Conservation (phyloP, 2,113 vertebrate species). For the Heliornis fulica region DNA sequence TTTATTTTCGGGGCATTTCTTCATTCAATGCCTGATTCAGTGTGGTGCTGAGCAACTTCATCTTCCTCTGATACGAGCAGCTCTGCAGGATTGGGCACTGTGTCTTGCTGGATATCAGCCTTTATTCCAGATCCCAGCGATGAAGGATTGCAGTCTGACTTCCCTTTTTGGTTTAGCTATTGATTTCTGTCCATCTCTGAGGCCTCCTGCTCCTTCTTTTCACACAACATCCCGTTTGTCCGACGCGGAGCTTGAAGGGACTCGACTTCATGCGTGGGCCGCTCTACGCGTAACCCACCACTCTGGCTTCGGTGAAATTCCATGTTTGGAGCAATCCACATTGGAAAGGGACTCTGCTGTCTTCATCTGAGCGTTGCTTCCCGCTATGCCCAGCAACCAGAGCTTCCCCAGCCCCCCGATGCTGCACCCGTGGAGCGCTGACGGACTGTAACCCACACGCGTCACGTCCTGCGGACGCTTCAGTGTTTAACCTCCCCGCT, state of each 20-base stretch:
- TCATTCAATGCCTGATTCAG: background rate
- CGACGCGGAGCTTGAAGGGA: background rate
- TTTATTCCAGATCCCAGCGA: background rate
- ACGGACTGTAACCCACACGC: background rate
- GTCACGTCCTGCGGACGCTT: accelerated
- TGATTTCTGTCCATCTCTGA: conserved; percentile 31
- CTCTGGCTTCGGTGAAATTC: background rate
- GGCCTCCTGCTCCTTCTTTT: conserved; percentile 13
- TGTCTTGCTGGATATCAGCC: background rate
- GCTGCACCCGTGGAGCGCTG: background rate
- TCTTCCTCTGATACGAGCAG: background rate
- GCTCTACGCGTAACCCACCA: background rate
- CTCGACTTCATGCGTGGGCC: background rate
- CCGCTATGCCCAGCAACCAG: background rate
- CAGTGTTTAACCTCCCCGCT: background rate
- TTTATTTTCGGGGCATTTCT: background rate
- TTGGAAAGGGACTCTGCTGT: background rate
- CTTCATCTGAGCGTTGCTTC: background rate
- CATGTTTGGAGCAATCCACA: too few species aligned
- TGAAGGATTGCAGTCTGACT: background rate
- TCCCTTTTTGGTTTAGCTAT: conserved; percentile 42
- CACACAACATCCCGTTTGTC: background rate
- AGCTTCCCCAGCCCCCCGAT: background rate
- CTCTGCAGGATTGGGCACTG: background rate
- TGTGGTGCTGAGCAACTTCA: background rate